phyloP scores from a whole-genome alignment of 1,140 invertebrate genomes.

The Macrostomum lignano region DNA sequence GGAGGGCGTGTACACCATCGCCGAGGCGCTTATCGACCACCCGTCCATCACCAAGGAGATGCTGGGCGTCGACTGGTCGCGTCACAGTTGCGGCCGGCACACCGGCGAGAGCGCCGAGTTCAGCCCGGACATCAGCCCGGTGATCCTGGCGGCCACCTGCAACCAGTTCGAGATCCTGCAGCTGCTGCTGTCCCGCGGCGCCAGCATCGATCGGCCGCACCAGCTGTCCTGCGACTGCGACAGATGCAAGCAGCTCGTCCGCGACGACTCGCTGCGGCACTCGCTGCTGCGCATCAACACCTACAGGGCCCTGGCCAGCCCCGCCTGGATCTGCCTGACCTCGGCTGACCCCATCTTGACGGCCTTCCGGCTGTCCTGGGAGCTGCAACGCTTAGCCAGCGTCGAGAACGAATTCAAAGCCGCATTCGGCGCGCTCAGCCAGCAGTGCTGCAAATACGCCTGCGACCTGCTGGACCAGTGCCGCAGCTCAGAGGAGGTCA shows the following conservation, averaged over 20 bases:
- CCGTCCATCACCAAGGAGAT: constrained; percentile 29
- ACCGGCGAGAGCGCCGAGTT: constrained; percentile 29
- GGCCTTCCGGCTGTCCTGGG: constrained; percentile 19
- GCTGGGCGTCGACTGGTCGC: constrained; percentile 26
- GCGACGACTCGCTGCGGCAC: constrained; percentile 41
- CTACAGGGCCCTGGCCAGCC: constrained; percentile 61
- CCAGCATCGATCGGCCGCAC: constrained; percentile 25
- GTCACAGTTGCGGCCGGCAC: constrained; percentile 13
- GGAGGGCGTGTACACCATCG: constrained; percentile 33
- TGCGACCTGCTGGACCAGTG: constrained; percentile 58
- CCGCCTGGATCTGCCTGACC: constrained; percentile 32
- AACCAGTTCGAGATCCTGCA: constrained; percentile 34
- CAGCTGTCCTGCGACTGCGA: constrained; percentile 29
- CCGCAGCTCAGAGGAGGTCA: constrained; percentile 54
- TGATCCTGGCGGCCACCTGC: constrained; percentile 30
- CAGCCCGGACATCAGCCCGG: constrained; percentile 27
- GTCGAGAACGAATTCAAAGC: constrained; percentile 17
- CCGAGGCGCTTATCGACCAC: constrained; percentile 34
- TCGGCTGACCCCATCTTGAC: constrained; percentile 19
- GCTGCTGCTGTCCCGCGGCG: constrained; percentile 26
- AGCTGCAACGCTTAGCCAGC: constrained; percentile 11
- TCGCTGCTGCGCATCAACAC: constrained; percentile 53
- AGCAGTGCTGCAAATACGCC: constrained; percentile 50
- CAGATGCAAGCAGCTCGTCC: constrained; percentile 21
- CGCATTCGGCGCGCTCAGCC: constrained; percentile 31